Evolutionary conservation across 92 coral and sea anemone genomes (phyloP), one percentile per base, ranked within the genome.

Genomic region (Siderastrea siderea): DNA sequence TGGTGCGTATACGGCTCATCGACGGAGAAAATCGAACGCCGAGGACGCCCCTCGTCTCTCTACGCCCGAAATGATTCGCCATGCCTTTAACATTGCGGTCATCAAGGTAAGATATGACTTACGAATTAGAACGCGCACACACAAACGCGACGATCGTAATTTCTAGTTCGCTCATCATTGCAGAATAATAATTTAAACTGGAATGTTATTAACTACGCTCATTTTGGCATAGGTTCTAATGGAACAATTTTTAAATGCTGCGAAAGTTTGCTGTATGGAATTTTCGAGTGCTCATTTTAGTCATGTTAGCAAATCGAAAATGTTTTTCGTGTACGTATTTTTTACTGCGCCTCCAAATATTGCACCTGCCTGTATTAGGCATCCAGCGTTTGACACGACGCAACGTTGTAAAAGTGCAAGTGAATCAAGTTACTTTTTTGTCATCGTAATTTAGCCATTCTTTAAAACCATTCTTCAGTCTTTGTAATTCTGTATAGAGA

Each of bases 41-140:
- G 87, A 84, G 6, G 72, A 65, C n/a, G 77, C 64, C 0, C 60
- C 69, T 26, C 92, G 96, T 3, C 59, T 90, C n/a, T 93, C 96
- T 0, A 93, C 96, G 4, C 96, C 96, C 3, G 96, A 93, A 47
- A 82, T 93, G 44, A 75, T 93, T 51, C 86, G 96, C 43, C 93
- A 93, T 65, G 95, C 93, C 48, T 77, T 87, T 46, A 90, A 82
- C 47, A 75, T 93, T 62, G 93, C 89, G 2, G 91, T 70, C n/a
- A 90, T 93, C 9, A 93, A 93, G 96, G 96, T 93, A 74, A 45
- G 61, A 15, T 38, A 3, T 6, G 6, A 43, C 15, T 3, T n/a
- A 43, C 6, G 51, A 61, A 9, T 44, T 8, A 80, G 46, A n/a
- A 10, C 12, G 57, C 6, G 15, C 44, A n/a, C 11, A 7, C 44